phyloP scores from a whole-genome alignment of 2,888 invertebrate genomes.

The Apeira syringaria region DNA sequence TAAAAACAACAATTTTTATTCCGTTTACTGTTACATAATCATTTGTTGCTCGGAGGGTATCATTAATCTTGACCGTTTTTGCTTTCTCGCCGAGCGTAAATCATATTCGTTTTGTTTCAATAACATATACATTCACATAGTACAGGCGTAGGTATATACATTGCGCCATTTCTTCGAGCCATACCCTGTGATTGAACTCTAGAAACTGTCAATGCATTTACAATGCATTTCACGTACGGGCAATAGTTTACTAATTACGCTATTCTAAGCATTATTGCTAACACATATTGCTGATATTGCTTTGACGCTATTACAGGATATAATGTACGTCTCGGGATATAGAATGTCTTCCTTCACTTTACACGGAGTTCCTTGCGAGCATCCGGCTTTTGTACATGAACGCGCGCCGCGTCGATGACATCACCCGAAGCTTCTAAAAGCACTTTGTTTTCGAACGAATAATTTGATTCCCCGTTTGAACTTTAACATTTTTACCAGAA shows the following conservation, averaged over 20 bases:
- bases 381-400: slow-evolving; percentile 28
- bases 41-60: slow-evolving; percentile 15
- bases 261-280: slow-evolving; percentile 24
- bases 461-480: slow-evolving; percentile 33
- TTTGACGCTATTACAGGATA: slow-evolving; percentile 18
- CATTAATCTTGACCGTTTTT: slow-evolving; percentile 17
- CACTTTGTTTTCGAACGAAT: slow-evolving; percentile 24
- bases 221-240: slow-evolving; percentile 24
- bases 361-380: slow-evolving; percentile 16
- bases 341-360: slow-evolving; percentile 20
- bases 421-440: slow-evolving; percentile 43
- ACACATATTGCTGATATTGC: slow-evolving; percentile 20
- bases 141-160: too few species aligned
- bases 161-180: slow-evolving; percentile 9
- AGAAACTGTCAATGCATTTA: slow-evolving; percentile 21
- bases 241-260: slow-evolving; percentile 21
- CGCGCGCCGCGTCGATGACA: slow-evolving; percentile 42
- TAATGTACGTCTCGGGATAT: slow-evolving; percentile 2
- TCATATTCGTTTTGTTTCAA: slow-evolving; percentile 24
- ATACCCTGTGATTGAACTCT: slow-evolving; percentile 6
- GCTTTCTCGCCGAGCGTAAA: slow-evolving; percentile 18
- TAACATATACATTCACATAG: slow-evolving; percentile 13
- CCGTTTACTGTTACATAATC: slow-evolving; percentile 15
- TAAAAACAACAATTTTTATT: slow-evolving; percentile 6
- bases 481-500: slow-evolving; percentile 46